Percentiles rank a stretch among this genome's conserved stretches.
Evolutionary conservation across 2,888 invertebrate genomes (phyloP).

Genomic region (Ptilodon capucinus): DNA sequence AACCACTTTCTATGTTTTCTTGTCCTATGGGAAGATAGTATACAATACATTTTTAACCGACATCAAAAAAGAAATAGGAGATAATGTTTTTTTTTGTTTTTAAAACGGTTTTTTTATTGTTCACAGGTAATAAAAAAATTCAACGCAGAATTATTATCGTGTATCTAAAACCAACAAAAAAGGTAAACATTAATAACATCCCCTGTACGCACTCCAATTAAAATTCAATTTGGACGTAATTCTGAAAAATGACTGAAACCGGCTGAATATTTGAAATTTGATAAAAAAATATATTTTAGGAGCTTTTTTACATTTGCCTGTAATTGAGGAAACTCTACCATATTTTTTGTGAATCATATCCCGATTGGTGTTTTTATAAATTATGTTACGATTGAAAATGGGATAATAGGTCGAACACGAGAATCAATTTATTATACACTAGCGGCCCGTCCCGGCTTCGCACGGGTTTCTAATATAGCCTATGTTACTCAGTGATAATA

Average conservation of each 20-base stretch:
- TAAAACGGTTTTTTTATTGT: constrained; percentile 10
- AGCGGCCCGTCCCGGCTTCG: no score
- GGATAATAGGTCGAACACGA: constrained; percentile 9
- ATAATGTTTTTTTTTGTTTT: constrained; percentile 1
- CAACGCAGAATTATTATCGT: constrained; percentile 5
- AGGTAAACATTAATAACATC: constrained; percentile 8
- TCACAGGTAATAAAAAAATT: constrained; percentile 21
- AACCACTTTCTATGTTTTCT: no score
- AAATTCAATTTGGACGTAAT: constrained; percentile 22
- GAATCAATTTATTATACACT: no score
- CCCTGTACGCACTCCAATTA: constrained; percentile 19
- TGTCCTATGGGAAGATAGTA: no score
- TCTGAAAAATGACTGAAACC: constrained; percentile 12
- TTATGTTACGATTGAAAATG: constrained; percentile 22
- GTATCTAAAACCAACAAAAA: not conserved
- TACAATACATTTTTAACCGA: no score
- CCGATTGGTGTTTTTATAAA: constrained; percentile 21
- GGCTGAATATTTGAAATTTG: constrained; percentile 2
- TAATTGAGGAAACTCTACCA: not conserved
- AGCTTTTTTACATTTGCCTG: constrained; percentile 3
- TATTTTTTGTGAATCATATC: not conserved
- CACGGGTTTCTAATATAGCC: no score
- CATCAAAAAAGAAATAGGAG: no score
- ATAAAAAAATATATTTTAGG: constrained; percentile 7
- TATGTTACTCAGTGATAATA: no score